Conservation (phyloP, 2,888 invertebrate genomes). For the Scelioninae gen. 1 region DNA sequence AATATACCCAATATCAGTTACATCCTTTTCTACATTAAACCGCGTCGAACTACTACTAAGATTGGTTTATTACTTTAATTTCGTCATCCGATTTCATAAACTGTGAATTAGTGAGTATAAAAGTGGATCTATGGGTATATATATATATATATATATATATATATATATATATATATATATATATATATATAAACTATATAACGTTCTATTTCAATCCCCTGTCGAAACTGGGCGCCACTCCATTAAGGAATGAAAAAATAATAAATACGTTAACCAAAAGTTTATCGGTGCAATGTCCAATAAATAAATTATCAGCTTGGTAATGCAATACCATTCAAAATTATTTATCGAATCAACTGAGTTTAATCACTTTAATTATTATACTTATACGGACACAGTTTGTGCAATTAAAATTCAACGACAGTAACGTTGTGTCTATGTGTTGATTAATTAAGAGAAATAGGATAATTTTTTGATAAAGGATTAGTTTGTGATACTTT, state of each 20-base stretch:
- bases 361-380: slow-evolving; percentile 35
- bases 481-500: slow-evolving; percentile 6
- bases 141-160: not conserved
- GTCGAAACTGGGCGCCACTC: slow-evolving; percentile 3
- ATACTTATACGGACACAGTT: slow-evolving; percentile 3
- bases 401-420: slow-evolving; percentile 21
- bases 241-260: slow-evolving; percentile 22
- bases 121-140: not conserved
- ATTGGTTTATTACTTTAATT: not conserved
- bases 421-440: not conserved
- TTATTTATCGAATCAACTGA: slow-evolving; percentile 15
- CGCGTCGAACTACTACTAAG: not conserved
- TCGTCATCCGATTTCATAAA: not conserved
- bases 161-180: no score
- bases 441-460: slow-evolving; percentile 27
- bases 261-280: slow-evolving; percentile 9
- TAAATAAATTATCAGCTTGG: slow-evolving; percentile 22
- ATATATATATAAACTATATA: no score
- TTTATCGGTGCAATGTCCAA: slow-evolving; percentile 13
- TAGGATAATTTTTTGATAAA: slow-evolving; percentile 11
- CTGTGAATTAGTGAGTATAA: not conserved
- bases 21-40: no score
- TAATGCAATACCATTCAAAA: not conserved
- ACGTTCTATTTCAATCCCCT: not conserved
- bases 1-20: not conserved